Evolutionary conservation across 2,888 invertebrate genomes (phyloP).

Genomic region (Alsophila aescularia): DNA sequence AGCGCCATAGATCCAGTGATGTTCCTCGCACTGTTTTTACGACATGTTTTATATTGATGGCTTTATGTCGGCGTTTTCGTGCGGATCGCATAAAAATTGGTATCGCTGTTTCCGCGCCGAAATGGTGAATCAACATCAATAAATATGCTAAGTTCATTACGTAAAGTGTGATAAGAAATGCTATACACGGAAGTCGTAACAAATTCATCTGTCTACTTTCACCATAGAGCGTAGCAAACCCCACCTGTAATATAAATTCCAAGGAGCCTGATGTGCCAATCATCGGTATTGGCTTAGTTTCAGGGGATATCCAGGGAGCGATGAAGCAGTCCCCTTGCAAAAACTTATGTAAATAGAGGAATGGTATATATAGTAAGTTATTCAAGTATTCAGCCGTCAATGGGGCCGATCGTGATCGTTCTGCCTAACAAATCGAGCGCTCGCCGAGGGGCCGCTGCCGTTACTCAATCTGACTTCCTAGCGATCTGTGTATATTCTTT

Average conservation of each 20-base stretch:
- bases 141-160: constrained; percentile 31
- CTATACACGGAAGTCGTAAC: constrained; percentile 27
- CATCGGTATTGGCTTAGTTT: constrained; percentile 20
- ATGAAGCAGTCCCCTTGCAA: constrained; percentile 30
- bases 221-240: constrained; percentile 9
- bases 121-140: constrained; percentile 32
- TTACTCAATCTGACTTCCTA: constrained; percentile 57
- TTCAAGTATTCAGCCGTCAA: constrained; percentile 58
- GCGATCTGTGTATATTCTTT: constrained; percentile 45
- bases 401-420: constrained; percentile 52
- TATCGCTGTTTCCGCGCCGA: constrained; percentile 19
- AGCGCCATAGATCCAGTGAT: constrained; percentile 47
- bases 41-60: constrained; percentile 65
- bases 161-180: constrained; percentile 30
- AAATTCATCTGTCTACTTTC: constrained; percentile 27
- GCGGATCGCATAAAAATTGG: constrained; percentile 26
- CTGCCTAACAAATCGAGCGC: constrained; percentile 60
- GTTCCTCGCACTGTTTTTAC: constrained; percentile 56
- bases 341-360: constrained; percentile 42
- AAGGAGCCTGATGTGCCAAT: constrained; percentile 18
- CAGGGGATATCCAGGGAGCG: constrained; percentile 15
- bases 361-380: constrained; percentile 46
- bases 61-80: constrained; percentile 40
- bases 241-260: constrained; percentile 18
- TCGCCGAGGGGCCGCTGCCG: constrained; percentile 43